Evolutionary conservation across 2,113 vertebrate species (phyloP), one percentile per base, ranked within the genome.

Genomic region (Aleadryas rufinucha): DNA sequence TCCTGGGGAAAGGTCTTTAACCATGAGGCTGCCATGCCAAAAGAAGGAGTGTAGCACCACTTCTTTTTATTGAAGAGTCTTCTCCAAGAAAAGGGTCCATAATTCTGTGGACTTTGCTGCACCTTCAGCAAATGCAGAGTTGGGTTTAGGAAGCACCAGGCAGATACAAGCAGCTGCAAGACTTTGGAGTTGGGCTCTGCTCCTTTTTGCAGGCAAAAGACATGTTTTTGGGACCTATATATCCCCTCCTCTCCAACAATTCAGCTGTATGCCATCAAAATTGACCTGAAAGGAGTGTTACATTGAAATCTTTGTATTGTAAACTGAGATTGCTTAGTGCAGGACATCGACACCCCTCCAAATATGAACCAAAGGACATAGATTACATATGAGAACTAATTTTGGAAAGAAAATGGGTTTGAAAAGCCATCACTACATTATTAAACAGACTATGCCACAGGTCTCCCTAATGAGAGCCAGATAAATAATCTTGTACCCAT

Each of bases 401-500:
- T 91, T n/a, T 81, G 78, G 78, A 94, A 92, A 96, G 54, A 84
- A 86, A 92, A 92, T 61, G n/a, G 78, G 35, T 96, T 84, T 95
- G 84, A 93, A 94, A 95, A 97, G 76, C 37, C 76, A 77, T 84
- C n/a, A 39, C 52, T 84, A 56, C 90, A 91, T 84, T 94, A 94
- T 94, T 83, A 90, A 88, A 79, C 37, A 88, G 78, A 88, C 60
- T 74, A 37, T 87, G 82, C 60, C 84, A 90, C 79, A 88, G 45
- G 65, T 93, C 56, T 90, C 66, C 61, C 66, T 97, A 96, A 94
- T 87, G 87, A 95, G 91, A 88, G 54, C 47, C 76, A 84, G 92
- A 95, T 74, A 96, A 95, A 95, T 94, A 91, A 89, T 95, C 89
- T 91, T 83, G 85, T 92, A 96, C 79, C 37, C 59, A 53, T 95